Evolutionary conservation across 2,797 vertebrate genomes (phyloP), one percentile per base, ranked within the genome.

Genomic region (Sardinella longiceps): DNA sequence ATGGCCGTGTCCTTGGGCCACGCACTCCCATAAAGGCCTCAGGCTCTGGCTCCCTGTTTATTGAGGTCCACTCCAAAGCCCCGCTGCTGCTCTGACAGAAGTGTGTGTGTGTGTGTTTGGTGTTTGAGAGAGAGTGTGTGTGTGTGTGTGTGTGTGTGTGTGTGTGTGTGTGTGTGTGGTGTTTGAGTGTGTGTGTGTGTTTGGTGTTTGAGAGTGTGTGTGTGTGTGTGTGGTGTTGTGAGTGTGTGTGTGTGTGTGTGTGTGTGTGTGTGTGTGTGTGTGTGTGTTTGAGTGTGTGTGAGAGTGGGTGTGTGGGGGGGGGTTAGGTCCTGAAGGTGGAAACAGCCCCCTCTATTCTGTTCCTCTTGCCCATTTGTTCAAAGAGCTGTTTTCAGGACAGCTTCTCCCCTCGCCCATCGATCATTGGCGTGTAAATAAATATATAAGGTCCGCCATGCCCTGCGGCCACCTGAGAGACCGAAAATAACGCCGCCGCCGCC

Each of bases 71-170:
- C 23, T 25, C 56, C n/a, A 50, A 50, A 50, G 48, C 12, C 20
- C 20, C 53, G 5, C 20, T 56, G 53, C 20, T 23, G 20, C 20
- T 56, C 53, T 23, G 23, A 23, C 53, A 56, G 60, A 23, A n/a
- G 23, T 30, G 60, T 30, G 60, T 14, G 28, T 30, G 58, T 28
- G n/a, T 28, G 58, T 63, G 58, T 63, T n/a, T n/a, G n/a, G n/a
- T n/a, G n/a, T n/a, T n/a, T n/a, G n/a, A n/a, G n/a, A n/a, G n/a
- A n/a, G n/a, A n/a, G 58, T 63, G 58, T 63, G 58, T 63, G 58
- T 83, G 33, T 83, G 63, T 74, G 82, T 50, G 48, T 48, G 80
- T 84, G 20, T 66, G 84, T 20, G 28, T 30, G 84, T 81, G 84
- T 30, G 51, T 43, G 83, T 60, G 48, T 84, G 77, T 46, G 48